These are phyloP conservation scores for Hypsibius dujardini DNA, from an alignment of 1,140 invertebrate species.

Conservation along the genomic window DNA sequence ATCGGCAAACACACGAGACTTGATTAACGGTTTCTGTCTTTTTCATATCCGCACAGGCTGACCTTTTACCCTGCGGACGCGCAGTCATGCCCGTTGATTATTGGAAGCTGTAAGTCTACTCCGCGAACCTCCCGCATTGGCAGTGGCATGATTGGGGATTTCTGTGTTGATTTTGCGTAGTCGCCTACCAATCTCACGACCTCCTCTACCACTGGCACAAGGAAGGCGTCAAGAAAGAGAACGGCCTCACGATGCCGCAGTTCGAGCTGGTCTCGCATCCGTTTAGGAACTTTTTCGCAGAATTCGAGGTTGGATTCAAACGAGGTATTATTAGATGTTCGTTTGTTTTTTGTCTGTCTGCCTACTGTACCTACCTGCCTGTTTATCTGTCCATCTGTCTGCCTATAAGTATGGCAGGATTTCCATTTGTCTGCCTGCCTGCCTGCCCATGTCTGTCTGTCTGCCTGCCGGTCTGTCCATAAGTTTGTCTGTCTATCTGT, in stretches of 20 bases:
- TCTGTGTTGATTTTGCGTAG: slow-evolving; percentile 25
- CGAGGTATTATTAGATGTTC: not conserved
- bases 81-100: slow-evolving; percentile 34
- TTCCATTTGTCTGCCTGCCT: too few species aligned
- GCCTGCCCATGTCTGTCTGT: too few species aligned
- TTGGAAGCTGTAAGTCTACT: slow-evolving; percentile 35
- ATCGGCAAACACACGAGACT: too few species aligned
- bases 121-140: slow-evolving; percentile 13
- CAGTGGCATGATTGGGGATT: not conserved
- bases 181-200: slow-evolving; percentile 31
- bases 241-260: slow-evolving; percentile 33
- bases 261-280: slow-evolving; percentile 33
- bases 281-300: slow-evolving; percentile 25
- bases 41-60: slow-evolving; percentile 26
- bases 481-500: too few species aligned
- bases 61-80: slow-evolving; percentile 36
- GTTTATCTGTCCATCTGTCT: too few species aligned
- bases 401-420: too few species aligned
- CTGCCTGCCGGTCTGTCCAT: too few species aligned
- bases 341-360: not conserved
- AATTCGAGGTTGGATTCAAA: not conserved
- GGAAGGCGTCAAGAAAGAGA: slow-evolving; percentile 24
- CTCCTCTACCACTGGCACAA: slow-evolving; percentile 33
- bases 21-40: too few species aligned
- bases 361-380: too few species aligned